Evolutionary conservation across 2,797 vertebrate species (phyloP), one percentile per base, ranked within the genome.

Genomic region (Brachymystax lenok): DNA sequence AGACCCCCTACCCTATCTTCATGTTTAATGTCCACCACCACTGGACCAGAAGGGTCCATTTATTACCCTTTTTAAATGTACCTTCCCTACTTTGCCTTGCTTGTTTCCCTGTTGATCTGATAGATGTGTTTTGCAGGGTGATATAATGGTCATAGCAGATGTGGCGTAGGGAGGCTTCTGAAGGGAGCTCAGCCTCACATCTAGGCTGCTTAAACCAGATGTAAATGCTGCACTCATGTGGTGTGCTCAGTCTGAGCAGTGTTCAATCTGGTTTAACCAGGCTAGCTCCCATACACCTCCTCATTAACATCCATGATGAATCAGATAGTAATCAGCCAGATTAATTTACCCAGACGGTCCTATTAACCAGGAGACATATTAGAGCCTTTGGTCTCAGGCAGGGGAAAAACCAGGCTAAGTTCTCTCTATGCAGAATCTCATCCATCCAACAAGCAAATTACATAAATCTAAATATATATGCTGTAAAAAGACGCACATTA

Each of bases 351-450:
- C 70, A 0, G 64, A 67, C 8, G 79, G 74, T 69, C 28, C 28
- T 33, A 27, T 90, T 71, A 88, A 86, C 88, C 82, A 86, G 88
- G 85, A 90, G 86, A 91, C 91, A 86, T 77, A 63, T 24, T 24
- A 27, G 21, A 82, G 2, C 10, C 40, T 46, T 10, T 3, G 7
- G 56, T 85, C 80, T 69, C 21, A 4, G 83, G 84, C 80, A 24
- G 75, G 63, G 71, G 67, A 59, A 61, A 80, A 75, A 73, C 74
- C 75, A 46, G 35, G 74, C 27, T 67, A 16, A 6, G 8, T 51
- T 14, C 14, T 59, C 13, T 51, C 59, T 73, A 67, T 33, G 71
- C 21, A 67, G 28, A 16, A 59, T 59, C 8, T 46, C 40, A 46
- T 46, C 5, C 16, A 33, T 67, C 5, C 27, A 33, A 17, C 6